Conservation (phyloP, 1,140 invertebrate species). For the Tenebrio molitor region DNA sequence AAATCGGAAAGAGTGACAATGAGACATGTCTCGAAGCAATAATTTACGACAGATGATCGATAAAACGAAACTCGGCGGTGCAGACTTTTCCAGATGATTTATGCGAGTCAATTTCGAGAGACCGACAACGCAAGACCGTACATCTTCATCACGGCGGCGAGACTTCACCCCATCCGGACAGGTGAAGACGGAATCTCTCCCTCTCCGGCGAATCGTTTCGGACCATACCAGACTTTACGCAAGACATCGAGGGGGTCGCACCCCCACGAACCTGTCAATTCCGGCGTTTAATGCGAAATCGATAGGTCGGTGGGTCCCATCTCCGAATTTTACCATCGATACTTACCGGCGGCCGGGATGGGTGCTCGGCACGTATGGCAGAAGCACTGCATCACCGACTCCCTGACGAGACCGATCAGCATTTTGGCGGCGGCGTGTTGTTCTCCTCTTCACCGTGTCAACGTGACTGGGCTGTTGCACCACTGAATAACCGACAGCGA, state of each 20-base stretch:
- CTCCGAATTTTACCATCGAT: constrained; percentile 41
- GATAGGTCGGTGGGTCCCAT: background rate
- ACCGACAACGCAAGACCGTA: background rate
- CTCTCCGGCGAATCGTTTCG: background rate
- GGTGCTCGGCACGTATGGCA: constrained; percentile 90
- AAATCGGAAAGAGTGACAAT: background rate
- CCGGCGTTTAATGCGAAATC: background rate
- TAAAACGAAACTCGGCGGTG: background rate
- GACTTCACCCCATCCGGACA: background rate
- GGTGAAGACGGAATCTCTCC: background rate
- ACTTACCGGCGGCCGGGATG: constrained; percentile 79
- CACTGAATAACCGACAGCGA: background rate
- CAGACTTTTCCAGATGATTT: constrained; percentile 10
- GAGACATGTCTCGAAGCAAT: background rate
- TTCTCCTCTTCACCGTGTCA: constrained; percentile 14
- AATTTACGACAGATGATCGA: constrained; percentile 14
- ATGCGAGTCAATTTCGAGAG: background rate
- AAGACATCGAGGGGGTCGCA: too few species aligned
- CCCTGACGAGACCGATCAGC: constrained; percentile 87
- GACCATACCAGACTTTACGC: too few species aligned
- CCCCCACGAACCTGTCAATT: background rate
- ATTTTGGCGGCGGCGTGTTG: constrained; percentile 70
- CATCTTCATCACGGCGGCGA: background rate
- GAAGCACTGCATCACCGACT: constrained; percentile 91
- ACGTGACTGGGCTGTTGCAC: background rate